Evolutionary conservation across 2,888 invertebrate species (phyloP).

Genomic region (Eumacrocentrus americanus): DNA sequence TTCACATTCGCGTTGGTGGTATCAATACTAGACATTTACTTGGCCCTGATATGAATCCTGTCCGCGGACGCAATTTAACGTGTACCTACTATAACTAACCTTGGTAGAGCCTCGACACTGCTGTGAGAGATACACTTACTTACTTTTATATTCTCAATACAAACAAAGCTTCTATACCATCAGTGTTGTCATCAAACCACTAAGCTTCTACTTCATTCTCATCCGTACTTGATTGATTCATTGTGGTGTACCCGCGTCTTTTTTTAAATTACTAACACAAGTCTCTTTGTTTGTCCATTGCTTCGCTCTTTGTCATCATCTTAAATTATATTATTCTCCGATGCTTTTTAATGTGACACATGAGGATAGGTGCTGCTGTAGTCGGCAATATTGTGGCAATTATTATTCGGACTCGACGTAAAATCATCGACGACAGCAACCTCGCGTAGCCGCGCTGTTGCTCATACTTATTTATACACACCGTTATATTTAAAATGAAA

Average conservation of each 20-base stretch:
- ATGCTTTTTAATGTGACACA: too few relatives aligned
- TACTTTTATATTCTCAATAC: too few relatives aligned
- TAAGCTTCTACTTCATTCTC: too few relatives aligned
- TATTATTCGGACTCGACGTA: constrained; percentile 37
- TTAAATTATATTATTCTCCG: neutral
- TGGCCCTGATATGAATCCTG: constrained; percentile 37
- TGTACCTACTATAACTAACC: constrained; percentile 49
- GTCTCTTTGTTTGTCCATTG: too few relatives aligned
- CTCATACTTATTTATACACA: constrained; percentile 62
- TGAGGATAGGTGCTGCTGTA: too few relatives aligned
- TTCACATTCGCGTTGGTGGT: constrained; percentile 23
- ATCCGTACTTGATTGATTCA: too few relatives aligned
- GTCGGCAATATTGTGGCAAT: constrained; percentile 3
- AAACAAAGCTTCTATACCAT: neutral
- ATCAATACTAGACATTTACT: constrained; percentile 29
- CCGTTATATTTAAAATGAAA: constrained; percentile 62
- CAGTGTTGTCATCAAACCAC: too few relatives aligned
- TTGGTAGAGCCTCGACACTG: constrained; percentile 48
- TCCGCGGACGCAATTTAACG: too few relatives aligned
- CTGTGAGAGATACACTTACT: too few relatives aligned
- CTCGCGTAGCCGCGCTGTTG: constrained; percentile 60
- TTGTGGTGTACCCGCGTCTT: too few relatives aligned
- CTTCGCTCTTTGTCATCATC: neutral
- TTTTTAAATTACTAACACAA: too few relatives aligned
- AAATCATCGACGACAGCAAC: constrained; percentile 48